Evolutionary conservation across 2,113 vertebrate species (phyloP), one percentile per base, ranked within the genome.

Genomic region (Ursus arctos): DNA sequence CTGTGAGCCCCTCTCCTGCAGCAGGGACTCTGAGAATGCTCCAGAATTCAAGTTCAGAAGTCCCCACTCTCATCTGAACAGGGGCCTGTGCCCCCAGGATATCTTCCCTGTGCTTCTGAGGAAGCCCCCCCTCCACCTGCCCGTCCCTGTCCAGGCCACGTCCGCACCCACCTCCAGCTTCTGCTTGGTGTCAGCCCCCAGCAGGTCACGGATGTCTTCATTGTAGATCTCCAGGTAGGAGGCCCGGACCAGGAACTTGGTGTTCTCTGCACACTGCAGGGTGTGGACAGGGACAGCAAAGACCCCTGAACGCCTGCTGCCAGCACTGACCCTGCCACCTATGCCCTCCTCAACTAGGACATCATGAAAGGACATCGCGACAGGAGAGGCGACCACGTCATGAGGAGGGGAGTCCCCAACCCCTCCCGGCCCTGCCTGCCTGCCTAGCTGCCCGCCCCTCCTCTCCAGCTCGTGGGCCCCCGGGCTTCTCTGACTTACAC

Each of bases 161-260:
- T 31, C 31, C 31, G 71, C 43, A 69, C 98, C 97, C 98, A 99
- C 99, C 99, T 99, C 99, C 95, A 99, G 96, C 98, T 99, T 99
- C 96, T 99, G 99, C 96, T 99, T 99, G 96, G 99, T 99, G 97
- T 99, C 99, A 10, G 97, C 97, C 90, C 99, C 99, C 59, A 99
- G 98, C 91, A 99, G 99, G 98, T 99, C 99, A 92, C 98, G 91
- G 86, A 99, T 94, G 49, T 99, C 99, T 97, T 99, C 99, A 0
- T 99, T 99, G 98, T 99, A 99, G 97, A 99, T 99, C 98, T 99
- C 99, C 96, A 99, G 98, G 98, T 98, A 99, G 87, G 99, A 99
- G 26, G 99, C 99, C 97, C 99, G 99, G 82, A 99, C 99, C 93
- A 99, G 98, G 98, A 99, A 99, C 95, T 99, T 99, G 22, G 99